Evolutionary conservation across 1,140 invertebrate genomes (phyloP), one percentile per base, ranked within the genome.

Genomic region (Hestina assimilis): DNA sequence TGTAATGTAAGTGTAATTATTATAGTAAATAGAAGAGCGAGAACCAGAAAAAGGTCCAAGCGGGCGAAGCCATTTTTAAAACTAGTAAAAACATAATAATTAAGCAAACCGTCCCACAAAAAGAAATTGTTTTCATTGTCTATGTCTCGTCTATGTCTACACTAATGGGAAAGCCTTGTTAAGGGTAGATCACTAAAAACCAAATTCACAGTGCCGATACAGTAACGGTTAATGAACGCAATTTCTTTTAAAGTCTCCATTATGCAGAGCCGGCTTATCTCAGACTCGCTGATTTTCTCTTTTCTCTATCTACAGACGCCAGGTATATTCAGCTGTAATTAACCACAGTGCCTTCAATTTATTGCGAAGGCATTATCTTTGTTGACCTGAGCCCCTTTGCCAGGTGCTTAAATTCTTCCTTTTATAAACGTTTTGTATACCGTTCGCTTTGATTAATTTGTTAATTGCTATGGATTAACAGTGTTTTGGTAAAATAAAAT

Each of bases 311-410:
- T 71, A 33, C 54, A 24, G 46, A 26, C 57, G 11, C 35, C 69
- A 75, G 67, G 62, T 69, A 59, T 31, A 63, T 59, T 26, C 41
- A 17, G 59, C 51, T 55, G 63, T 72, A 69, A 74, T 79, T 74
- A 75, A 64, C 66, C 66, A 68, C 52, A 60, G 41, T 33, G 19
- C 20, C 62, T 57, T 60, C 64, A 68, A 75, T 70, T 80, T 80
- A 77, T 77, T 71, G 64, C 66, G 57, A 59, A 42, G 29, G 69
- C 66, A 77, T 77, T 80, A 80, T 79, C 76, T 79, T 68, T 76
- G 76, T 75, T 76, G 73, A 76, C 72, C 72, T 73, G 76, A 62
- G 66, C 60, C 46, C 58, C 66, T 62, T 56, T 58, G 51, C 15
- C 26, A 46, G 46, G n/a, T 14, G 20, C 31, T 15, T 35, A 35